A percentile compares a stretch with the other conserved stretches of the same genome.
phyloP scores from a whole-genome alignment of 2,888 invertebrate species.

The Microctonus hyperodae region DNA sequence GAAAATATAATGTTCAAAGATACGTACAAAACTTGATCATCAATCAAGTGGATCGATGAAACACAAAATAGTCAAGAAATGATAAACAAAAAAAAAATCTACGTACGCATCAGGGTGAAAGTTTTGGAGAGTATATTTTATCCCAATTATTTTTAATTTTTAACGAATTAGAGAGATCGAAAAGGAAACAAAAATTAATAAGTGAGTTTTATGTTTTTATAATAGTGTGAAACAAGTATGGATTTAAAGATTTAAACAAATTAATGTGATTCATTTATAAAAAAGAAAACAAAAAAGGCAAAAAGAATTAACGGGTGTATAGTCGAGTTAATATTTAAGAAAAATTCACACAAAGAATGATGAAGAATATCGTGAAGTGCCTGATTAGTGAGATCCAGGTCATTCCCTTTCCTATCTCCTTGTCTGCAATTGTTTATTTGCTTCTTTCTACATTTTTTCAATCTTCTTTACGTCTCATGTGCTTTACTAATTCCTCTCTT shows the following conservation, averaged over 20 bases:
- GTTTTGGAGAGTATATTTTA: background rate
- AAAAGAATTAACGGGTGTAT: constrained; percentile 29
- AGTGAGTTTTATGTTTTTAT: constrained; percentile 24
- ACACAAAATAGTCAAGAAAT: constrained; percentile 18
- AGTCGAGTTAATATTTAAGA: constrained; percentile 29
- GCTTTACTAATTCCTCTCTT: background rate
- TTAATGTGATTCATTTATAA: constrained; percentile 23
- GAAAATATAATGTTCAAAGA: background rate
- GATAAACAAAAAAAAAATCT: too few species aligned
- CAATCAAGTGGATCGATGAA: background rate
- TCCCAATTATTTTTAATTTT: background rate
- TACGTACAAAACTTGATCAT: background rate
- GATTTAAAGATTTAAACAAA: constrained; percentile 20
- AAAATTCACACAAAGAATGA: constrained; percentile 42
- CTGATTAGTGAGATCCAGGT: constrained; percentile 59
- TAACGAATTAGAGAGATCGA: constrained; percentile 17
- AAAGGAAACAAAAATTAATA: constrained; percentile 20
- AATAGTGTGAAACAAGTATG: constrained; percentile 14
- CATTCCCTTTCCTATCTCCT: constrained; percentile 32
- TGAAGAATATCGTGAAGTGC: constrained; percentile 60
- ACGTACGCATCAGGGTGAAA: background rate
- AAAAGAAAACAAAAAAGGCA: constrained; percentile 19
- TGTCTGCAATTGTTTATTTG: background rate
- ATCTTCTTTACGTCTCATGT: background rate
- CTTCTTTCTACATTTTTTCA: background rate